phyloP scores from a whole-genome alignment of 2,113 vertebrate species.

The Alligator sinensis region DNA sequence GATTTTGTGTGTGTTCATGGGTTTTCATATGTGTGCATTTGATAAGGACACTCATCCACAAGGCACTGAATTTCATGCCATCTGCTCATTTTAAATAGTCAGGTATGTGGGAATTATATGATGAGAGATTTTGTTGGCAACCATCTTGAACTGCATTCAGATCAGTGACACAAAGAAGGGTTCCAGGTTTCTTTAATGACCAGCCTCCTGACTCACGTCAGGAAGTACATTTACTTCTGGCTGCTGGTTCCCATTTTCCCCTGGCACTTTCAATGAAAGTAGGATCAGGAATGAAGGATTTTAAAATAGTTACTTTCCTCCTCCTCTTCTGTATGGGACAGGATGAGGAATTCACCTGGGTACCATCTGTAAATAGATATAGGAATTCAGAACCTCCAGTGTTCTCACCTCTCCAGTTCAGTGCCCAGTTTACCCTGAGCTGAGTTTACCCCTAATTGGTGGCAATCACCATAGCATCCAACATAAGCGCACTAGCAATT shows the following conservation, averaged over 20 bases:
- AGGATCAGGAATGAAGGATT: background rate
- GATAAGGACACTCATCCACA: slow-evolving; percentile 1
- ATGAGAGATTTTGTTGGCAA: background rate
- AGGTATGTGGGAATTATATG: rapidly evolving
- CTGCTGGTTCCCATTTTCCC: background rate
- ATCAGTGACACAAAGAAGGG: background rate
- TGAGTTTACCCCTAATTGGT: background rate
- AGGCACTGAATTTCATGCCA: background rate
- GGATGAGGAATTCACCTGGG: background rate
- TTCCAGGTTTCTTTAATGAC: background rate
- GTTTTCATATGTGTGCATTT: background rate
- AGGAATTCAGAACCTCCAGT: background rate
- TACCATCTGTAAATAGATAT: background rate
- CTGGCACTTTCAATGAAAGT: background rate
- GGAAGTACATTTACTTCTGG: background rate
- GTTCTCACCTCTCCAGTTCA: background rate
- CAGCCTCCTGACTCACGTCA: background rate
- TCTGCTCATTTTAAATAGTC: background rate
- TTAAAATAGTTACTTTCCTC: background rate
- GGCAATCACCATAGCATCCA: too few species aligned
- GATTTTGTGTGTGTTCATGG: background rate
- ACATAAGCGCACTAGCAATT: too few species aligned
- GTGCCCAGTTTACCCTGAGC: background rate
- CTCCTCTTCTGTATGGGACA: background rate
- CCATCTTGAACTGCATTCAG: background rate